Base-by-base conservation (phyloP, 2,113 vertebrate species). In the Sminthopsis crassicaudata region DNA sequence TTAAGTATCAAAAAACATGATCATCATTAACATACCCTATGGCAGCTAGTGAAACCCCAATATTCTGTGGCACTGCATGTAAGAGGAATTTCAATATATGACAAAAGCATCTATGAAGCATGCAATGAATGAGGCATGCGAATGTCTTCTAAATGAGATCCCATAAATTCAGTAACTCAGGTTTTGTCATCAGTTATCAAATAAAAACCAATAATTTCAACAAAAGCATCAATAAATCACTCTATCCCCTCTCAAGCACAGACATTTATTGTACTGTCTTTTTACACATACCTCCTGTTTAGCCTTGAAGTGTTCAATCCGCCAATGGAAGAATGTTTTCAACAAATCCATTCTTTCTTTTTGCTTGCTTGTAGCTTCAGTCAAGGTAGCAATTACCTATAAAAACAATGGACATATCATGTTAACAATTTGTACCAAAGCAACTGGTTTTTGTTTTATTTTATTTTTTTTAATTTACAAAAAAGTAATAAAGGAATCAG, bases 331-430 rank as follows among this genome's bases (percentile, higher is more conserved):
- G 98, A 99, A 99, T 30, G 95, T 98, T 96, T 97, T 99, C 99
- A 99, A 99, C 97, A 99, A 96, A 96, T 99, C 99, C 96, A 97
- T 96, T 96, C 98, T 99, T 93, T 99, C 99, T 98, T 99, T 99
- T 92, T 99, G 99, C 96, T 98, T 99, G 97, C 99, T 98, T 97
- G 99, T 95, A 51, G 99, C 99, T 93, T 98, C 97, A 57, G 98
- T 99, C 98, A 99, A 98, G 97, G 99, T 99, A 93, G 95, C 96
- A 92, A 99, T 99, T 95, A 99, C 99, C 99, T 99, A 98, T 30
- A 97, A 96, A 97, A 97, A 76, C 51, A 96, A 93, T 52, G 16
- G 93, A 91, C 27, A 14, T 54, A 97, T 90, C 92, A 36, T 76
- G 90, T 91, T 92, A 94, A 94, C 1, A 14, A 0, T 46, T n/a